Evolutionary conservation across 2,888 invertebrate species (phyloP).

Genomic region (Abscondita cerata): DNA sequence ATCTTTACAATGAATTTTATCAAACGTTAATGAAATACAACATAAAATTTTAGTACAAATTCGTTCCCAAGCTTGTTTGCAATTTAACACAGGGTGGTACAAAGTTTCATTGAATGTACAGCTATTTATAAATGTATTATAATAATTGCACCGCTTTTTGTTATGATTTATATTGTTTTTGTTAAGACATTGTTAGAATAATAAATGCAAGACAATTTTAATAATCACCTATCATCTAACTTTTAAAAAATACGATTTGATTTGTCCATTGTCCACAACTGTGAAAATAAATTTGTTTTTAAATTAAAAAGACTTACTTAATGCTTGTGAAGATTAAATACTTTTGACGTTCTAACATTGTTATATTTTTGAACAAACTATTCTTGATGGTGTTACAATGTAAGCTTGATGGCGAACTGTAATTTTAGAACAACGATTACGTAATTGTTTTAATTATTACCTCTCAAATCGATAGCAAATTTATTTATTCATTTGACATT

Average conservation of each 20-base stretch:
- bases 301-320: constrained; percentile 7
- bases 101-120: constrained; percentile 26
- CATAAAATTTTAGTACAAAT: constrained; percentile 17
- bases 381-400: constrained; percentile 31
- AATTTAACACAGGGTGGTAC: constrained; percentile 38
- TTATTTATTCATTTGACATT: constrained; percentile 15
- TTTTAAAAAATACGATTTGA: too few species aligned
- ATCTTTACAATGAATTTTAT: constrained; percentile 8
- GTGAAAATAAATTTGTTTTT: constrained; percentile 4
- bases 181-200: constrained; percentile 23
- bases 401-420: constrained; percentile 34
- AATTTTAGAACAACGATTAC: constrained; percentile 35
- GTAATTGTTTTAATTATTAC: constrained; percentile 14
- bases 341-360: not conserved
- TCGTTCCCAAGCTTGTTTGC: constrained; percentile 24
- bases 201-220: constrained; percentile 1
- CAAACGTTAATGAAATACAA: not conserved
- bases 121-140: constrained; percentile 30
- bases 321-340: not conserved
- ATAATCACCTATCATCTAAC: not conserved
- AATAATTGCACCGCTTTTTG: constrained; percentile 24
- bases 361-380: constrained; percentile 5
- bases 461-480: constrained; percentile 1
- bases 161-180: constrained; percentile 24
- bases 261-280: constrained; percentile 1